Base-by-base conservation (phyloP, 2,113 vertebrate genomes). In the Chaetura pelagica region DNA sequence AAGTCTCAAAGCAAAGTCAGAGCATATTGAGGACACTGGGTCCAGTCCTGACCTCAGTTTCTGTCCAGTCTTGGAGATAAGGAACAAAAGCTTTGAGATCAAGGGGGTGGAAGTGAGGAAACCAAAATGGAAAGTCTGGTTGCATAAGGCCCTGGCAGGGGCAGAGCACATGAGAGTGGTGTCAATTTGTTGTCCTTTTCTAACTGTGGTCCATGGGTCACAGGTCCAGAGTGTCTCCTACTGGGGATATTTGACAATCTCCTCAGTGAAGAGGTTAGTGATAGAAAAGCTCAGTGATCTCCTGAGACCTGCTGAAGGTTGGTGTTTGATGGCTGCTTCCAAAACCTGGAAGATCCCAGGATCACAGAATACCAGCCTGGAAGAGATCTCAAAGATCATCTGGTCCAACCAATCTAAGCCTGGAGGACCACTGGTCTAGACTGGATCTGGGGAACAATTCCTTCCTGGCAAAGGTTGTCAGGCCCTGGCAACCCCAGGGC, bases 1-100 rank as follows among this genome's bases (percentile, higher is more conserved):
- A 58, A 30, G 18, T 30, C 67, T 67, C 32, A 26, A 15, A 51
- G 79, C 7, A 24, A 71, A 71, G 9, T 13, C 55, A 11, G 27
- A 81, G 40, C 0, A 6, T 34, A 32, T 94, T 86, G 40, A 35
- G 79, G 68, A 15, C 11, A 5, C 4, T 0, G 3, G 2, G 8
- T 44, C 34, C 29, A 58, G 46, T 59, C 58, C 38, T 82, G 58
- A 46, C 42, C 32, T 88, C 24, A 19, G 27, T 35, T 58, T 23
- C 30, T 20, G 18, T 29, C 35, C 35, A 11, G 7, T 10, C 10
- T 42, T 58, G 4, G 32, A 76, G 26, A 32, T 20, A 69, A 62
- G 23, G 30, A 76, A 6, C 8, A 49, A 91, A 85, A 23, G 3
- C 22, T 81, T 67, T 30, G 11, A 26, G 71, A 44, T 27, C 5